A percentile compares a stretch with the other conserved stretches of the same genome.
These are phyloP conservation scores for Lophius piscatorius DNA, from an alignment of 2,113 vertebrate genomes.

Conservation along the genomic window DNA sequence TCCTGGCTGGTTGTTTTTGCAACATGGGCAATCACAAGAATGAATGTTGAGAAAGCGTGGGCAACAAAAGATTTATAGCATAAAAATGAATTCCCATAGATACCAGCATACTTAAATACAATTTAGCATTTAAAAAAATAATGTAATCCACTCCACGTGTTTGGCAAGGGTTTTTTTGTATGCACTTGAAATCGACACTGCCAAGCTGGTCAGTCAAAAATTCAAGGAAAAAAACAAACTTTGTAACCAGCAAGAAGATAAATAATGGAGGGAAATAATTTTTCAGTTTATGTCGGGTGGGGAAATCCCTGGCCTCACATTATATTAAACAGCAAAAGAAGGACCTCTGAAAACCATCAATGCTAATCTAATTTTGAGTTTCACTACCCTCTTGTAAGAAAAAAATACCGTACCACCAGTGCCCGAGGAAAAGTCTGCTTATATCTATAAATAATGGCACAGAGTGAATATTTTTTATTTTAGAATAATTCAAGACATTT, in stretches of 20 bases:
- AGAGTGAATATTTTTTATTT: no score
- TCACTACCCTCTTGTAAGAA: not conserved
- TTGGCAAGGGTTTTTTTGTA: not conserved
- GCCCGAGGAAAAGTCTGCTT: no score
- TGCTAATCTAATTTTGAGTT: not conserved
- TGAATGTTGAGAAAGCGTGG: no score
- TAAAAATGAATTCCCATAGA: no score
- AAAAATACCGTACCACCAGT: no score
- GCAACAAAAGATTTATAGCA: no score
- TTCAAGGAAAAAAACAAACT: not conserved
- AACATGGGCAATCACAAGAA: no score
- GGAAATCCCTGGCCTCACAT: not conserved
- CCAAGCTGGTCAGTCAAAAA: not conserved
- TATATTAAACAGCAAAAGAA: not conserved
- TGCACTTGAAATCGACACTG: not conserved
- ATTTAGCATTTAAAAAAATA: not conserved
- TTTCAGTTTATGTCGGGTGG: not conserved
- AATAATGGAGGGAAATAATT: not conserved
- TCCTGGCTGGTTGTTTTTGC: no score
- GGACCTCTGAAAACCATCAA: not conserved
- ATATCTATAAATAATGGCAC: no score
- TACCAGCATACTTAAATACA: not conserved
- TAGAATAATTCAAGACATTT: no score
- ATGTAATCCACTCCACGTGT: slow-evolving; percentile 1
- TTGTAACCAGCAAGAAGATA: not conserved